Evolutionary conservation across 2,797 vertebrate species (phyloP), one percentile per base, ranked within the genome.

Genomic region (Sebastiscus albofasciatus): DNA sequence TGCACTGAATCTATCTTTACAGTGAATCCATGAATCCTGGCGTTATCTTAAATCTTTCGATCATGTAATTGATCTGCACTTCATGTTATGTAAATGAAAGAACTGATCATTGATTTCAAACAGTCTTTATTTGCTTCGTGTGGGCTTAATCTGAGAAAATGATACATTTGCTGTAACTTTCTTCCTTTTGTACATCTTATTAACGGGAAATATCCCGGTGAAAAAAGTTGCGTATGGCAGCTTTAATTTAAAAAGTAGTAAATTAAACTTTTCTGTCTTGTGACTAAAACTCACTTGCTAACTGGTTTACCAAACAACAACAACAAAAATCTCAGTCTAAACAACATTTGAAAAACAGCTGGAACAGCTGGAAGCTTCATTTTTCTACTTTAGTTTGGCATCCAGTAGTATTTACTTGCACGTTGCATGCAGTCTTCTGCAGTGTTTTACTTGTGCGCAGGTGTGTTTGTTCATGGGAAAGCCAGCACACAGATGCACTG

Each of bases 391-490:
- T 14, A 8, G 29, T 22, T 24, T 22, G 29, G 10, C 22, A 6
- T 46, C n/a, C 11, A 42, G 59, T 20, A 34, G 29, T 10, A 34
- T 52, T 64, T 62, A 33, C 14, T 31, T 54, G 52, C 14, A 16
- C 1, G 5, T 33, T 49, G 12, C 26, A 14, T 22, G 2, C 10
- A 58, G 33, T 36, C 42, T 36, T 70, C 10, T 42, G 26, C 54
- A 16, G 33, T 68, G 3, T 64, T 77, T 24, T 55, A 7, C 46
- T 16, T 4, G 5, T 33, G n/a, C 54, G 75, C 20, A 72, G 33
- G 75, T 78, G 77, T 78, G 56, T 80, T 66, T 67, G 29, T 67
- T 72, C 3, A 54, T 26, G 22, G 29, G 42, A 39, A 55, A 56
- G 42, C 22, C 20, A 59, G 31, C 31, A 42, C 26, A 22, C 29